These are phyloP conservation scores for Ganaspis sp. DNA, from an alignment of 1,140 invertebrate species.

Conservation along the genomic window DNA sequence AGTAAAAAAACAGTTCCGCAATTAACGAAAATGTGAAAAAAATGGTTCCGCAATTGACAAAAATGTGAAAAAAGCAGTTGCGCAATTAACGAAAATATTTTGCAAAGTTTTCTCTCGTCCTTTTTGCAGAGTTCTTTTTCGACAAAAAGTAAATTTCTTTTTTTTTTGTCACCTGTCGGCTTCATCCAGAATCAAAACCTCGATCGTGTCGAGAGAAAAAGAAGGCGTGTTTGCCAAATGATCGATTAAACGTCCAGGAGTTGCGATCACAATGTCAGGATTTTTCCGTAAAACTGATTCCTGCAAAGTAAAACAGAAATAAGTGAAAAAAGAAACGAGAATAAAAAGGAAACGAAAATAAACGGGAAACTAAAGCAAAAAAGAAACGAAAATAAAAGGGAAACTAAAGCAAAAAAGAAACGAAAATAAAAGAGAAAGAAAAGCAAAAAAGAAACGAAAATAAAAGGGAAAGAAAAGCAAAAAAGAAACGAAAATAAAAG, in stretches of 20 bases:
- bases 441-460: neutral
- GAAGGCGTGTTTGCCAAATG: constrained; percentile 96
- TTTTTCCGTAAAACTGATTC: constrained; percentile 91
- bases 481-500: too few relatives aligned
- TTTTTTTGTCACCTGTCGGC: constrained; percentile 85
- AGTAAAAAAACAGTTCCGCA: neutral
- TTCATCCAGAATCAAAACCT: constrained; percentile 96
- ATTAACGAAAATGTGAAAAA: too few relatives aligned
- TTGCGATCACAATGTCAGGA: constrained; percentile 98
- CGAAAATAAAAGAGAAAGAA: too few relatives aligned
- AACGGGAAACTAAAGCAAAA: too few relatives aligned
- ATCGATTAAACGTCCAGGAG: constrained; percentile 97
- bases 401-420: too few relatives aligned
- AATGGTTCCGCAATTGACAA: too few relatives aligned
- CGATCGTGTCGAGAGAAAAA: constrained; percentile 92
- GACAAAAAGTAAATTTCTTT: neutral
- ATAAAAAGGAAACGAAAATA: too few relatives aligned
- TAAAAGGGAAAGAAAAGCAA: neutral
- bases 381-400: too few relatives aligned
- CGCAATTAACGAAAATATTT: too few relatives aligned
- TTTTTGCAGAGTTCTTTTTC: too few relatives aligned
- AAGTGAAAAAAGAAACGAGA: constrained; percentile 29
- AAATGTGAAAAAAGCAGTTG: too few relatives aligned
- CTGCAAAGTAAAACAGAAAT: constrained; percentile 70
- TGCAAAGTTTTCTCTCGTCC: too few relatives aligned